phyloP scores from a whole-genome alignment of 2,888 invertebrate genomes.

The Cataglyphis rosenhaueri region DNA sequence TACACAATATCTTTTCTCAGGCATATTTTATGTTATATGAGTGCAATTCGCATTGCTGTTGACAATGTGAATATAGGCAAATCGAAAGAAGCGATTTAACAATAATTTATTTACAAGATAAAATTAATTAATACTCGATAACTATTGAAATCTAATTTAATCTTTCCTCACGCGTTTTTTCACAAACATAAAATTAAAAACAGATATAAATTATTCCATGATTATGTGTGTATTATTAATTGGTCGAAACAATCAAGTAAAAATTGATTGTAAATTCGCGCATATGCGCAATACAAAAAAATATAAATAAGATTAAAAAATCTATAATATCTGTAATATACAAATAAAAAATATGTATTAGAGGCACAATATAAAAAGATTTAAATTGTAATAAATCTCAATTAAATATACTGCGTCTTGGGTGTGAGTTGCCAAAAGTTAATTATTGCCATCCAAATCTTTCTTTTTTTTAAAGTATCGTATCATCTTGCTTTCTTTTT shows the following conservation, averaged over 20 bases:
- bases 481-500: constrained; percentile 55
- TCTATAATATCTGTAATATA: constrained; percentile 18
- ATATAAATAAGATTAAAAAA: constrained; percentile 30
- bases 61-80: constrained; percentile 51
- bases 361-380: constrained; percentile 28
- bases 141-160: constrained; percentile 26
- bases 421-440: constrained; percentile 29
- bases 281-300: constrained; percentile 24
- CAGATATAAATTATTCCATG: constrained; percentile 18
- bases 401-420: background rate
- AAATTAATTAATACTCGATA: background rate
- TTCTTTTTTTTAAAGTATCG: constrained; percentile 36
- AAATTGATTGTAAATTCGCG: constrained; percentile 45
- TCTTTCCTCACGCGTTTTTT: background rate
- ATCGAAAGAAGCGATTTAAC: constrained; percentile 58
- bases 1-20: constrained; percentile 42
- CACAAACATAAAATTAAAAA: constrained; percentile 33
- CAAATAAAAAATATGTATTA: constrained; percentile 24
- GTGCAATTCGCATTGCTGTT: constrained; percentile 57
- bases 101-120: constrained; percentile 39
- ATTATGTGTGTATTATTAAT: constrained; percentile 46
- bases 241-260: constrained; percentile 42
- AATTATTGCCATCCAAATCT: constrained; percentile 62
- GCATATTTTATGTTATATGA: constrained; percentile 40
- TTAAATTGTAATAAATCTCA: constrained; percentile 17